Percentiles rank a stretch among this genome's conserved stretches.
These are phyloP conservation scores for Varroa destructor DNA, from an alignment of 1,140 invertebrate species.

Conservation along the genomic window DNA sequence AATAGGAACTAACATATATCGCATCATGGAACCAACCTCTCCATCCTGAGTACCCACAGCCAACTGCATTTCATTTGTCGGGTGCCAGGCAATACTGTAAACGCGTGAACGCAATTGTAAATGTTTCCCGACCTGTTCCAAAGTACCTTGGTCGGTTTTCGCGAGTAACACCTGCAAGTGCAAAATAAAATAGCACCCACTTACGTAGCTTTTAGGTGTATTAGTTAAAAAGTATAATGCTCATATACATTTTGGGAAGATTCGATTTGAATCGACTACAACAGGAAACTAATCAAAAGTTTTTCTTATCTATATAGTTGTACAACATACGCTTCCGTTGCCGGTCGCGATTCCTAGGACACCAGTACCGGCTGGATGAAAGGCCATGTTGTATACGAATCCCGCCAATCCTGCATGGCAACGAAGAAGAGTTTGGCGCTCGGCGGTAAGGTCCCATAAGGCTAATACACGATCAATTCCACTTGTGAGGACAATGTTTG, in stretches of 20 bases:
- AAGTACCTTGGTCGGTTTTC: conserved; percentile 8
- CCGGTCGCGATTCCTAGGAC: conserved; percentile 2
- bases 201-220: too few relatives aligned
- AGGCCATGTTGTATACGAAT: conserved; percentile 11
- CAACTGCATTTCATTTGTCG: conserved; percentile 27
- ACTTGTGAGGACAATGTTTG: conserved; percentile 6
- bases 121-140: conserved; percentile 16
- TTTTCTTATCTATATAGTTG: too few relatives aligned
- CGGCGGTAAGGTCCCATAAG: neutral
- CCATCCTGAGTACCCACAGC: conserved; percentile 18
- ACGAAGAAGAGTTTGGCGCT: neutral
- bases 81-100: conserved; percentile 16
- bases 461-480: neutral
- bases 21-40: neutral
- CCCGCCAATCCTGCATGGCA: neutral
- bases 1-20: too few relatives aligned
- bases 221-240: too few relatives aligned
- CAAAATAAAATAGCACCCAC: neutral
- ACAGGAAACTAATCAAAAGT: too few relatives aligned
- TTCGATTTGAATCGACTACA: too few relatives aligned
- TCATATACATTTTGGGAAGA: too few relatives aligned
- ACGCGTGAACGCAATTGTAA: neutral
- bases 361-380: conserved; percentile 21
- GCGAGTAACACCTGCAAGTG: conserved; percentile 5
- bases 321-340: conserved; percentile 2